A percentile compares a stretch with the other conserved stretches of the same genome.
phyloP scores from a whole-genome alignment of 37 sponge, comb jelly and placozoan species.

The Theonella swinhoei region DNA sequence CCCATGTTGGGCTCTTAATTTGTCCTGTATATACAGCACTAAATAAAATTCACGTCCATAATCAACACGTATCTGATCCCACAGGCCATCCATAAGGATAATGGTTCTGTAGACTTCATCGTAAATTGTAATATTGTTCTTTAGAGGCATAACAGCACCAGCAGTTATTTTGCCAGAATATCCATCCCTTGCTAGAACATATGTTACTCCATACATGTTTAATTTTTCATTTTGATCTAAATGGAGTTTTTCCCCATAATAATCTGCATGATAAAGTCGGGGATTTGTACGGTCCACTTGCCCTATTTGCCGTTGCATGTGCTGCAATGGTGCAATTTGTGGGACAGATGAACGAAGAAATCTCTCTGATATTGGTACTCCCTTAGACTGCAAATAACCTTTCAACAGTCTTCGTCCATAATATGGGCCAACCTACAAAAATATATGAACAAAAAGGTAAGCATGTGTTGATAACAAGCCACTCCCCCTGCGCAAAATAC shows the following conservation, averaged over 20 bases:
- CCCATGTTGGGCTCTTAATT: not conserved
- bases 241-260: not conserved
- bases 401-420: constrained; percentile 47
- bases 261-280: not conserved
- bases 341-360: not conserved
- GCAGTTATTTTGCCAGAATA: constrained; percentile 17
- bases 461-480: too few species aligned
- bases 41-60: constrained; percentile 61
- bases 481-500: not conserved
- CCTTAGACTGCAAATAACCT: not conserved
- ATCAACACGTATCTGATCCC: constrained; percentile 71
- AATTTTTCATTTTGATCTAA: constrained; percentile 45
- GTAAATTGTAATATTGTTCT: constrained; percentile 31
- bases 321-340: constrained; percentile 3
- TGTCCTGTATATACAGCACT: constrained; percentile 29
- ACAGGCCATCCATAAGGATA: constrained; percentile 52
- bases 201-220: constrained; percentile 14
- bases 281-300: not conserved
- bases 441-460: too few species aligned
- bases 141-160: constrained; percentile 21
- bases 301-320: not conserved
- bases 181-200: constrained; percentile 20
- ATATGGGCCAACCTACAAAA: constrained; percentile 26
- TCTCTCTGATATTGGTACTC: not conserved
- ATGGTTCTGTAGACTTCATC: constrained; percentile 26